phyloP scores from a whole-genome alignment of 2,888 invertebrate species.

The Drosophila colorata region DNA sequence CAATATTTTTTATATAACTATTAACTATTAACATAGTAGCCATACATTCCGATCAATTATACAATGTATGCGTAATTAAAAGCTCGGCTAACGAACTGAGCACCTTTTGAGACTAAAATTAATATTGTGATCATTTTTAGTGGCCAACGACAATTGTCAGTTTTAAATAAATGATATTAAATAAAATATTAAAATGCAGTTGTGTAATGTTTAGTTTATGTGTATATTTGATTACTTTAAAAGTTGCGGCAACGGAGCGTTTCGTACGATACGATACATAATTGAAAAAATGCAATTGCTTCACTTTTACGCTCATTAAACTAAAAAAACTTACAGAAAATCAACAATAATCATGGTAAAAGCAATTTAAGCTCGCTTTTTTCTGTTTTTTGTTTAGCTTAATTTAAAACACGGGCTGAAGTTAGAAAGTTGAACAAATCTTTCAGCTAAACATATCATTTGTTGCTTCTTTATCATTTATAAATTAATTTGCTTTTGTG shows the following conservation, averaged over 20 bases:
- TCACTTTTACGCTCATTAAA: slow-evolving; percentile 73
- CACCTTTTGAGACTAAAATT: slow-evolving; percentile 56
- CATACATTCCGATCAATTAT: slow-evolving; percentile 64
- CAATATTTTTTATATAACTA: slow-evolving; percentile 48
- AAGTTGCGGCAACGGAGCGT: slow-evolving; percentile 76
- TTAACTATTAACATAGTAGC: slow-evolving; percentile 23
- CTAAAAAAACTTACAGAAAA: slow-evolving; percentile 80
- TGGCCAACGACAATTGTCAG: slow-evolving; percentile 69
- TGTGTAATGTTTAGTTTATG: slow-evolving; percentile 56
- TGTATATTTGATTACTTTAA: slow-evolving; percentile 73
- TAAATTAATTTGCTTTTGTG: slow-evolving; percentile 59
- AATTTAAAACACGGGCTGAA: slow-evolving; percentile 65
- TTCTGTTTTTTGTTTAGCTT: slow-evolving; percentile 47
- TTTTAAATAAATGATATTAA: slow-evolving; percentile 20
- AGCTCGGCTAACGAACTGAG: slow-evolving; percentile 8
- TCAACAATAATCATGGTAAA: slow-evolving; percentile 69
- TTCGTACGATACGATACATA: slow-evolving; percentile 70
- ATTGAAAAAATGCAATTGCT: slow-evolving; percentile 83
- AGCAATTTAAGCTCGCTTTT: slow-evolving; percentile 63
- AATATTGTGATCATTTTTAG: slow-evolving; percentile 71
- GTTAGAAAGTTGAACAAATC: slow-evolving; percentile 52
- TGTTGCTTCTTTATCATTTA: slow-evolving; percentile 6
- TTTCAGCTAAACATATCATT: slow-evolving; percentile 34
- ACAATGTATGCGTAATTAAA: slow-evolving; percentile 53
- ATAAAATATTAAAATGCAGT: slow-evolving; percentile 48